Evolutionary conservation across 2,797 vertebrate genomes (phyloP).

Genomic region (Epinephelus malabaricus): DNA sequence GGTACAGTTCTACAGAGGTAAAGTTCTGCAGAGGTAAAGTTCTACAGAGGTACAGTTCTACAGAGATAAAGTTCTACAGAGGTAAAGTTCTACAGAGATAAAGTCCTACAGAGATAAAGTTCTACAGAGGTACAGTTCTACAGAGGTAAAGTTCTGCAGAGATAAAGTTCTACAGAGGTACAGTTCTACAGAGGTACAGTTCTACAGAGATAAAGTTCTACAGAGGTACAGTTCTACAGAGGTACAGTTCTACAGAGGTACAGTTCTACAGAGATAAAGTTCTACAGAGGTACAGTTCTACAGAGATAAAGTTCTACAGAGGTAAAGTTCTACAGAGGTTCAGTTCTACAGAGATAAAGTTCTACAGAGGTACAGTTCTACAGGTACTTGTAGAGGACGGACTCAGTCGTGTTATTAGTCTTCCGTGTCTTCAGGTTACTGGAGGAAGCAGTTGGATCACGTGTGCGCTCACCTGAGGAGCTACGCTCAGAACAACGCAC

Average conservation of each 20-base stretch:
- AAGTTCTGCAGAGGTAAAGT: too few relatives aligned
- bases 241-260: slow-evolving; percentile 89
- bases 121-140: background rate
- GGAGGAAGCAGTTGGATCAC: slow-evolving; percentile 96
- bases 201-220: slow-evolving; percentile 82
- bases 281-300: slow-evolving; percentile 81
- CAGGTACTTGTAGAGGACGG: too few relatives aligned
- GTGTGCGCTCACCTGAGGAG: slow-evolving; percentile 93
- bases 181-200: too few relatives aligned
- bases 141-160: slow-evolving; percentile 54
- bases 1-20: slow-evolving; percentile 75
- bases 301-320: background rate
- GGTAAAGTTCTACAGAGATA: too few relatives aligned
- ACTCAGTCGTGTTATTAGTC: too few relatives aligned
- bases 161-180: slow-evolving; percentile 75
- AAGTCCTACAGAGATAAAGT: slow-evolving; percentile 82
- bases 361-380: too few relatives aligned
- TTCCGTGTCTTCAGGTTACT: slow-evolving; percentile 87
- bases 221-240: slow-evolving; percentile 57
- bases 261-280: too few relatives aligned
- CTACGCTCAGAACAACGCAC: slow-evolving; percentile 92
- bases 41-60: too few relatives aligned
- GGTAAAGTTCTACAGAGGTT: too few relatives aligned
- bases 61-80: slow-evolving; percentile 82
- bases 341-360: too few relatives aligned